Evolutionary conservation across 2,888 invertebrate species (phyloP), one percentile per base, ranked within the genome.

Genomic region (Morpho achilles): DNA sequence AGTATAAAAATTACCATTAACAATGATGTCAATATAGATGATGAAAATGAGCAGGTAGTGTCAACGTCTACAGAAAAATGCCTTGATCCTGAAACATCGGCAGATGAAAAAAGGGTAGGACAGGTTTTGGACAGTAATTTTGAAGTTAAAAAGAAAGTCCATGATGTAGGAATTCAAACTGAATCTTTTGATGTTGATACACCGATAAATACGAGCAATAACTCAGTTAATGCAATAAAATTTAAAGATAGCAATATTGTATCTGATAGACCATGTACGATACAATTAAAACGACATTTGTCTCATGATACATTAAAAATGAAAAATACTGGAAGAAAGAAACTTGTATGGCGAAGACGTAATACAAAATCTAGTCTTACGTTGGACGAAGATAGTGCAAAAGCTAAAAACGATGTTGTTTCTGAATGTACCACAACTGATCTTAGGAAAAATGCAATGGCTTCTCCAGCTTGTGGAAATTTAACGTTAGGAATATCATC

Each of bases 1-100:
- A 41, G 44, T 51, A 63, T 65, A 51, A 65, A 65, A 61, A 67
- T 71, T 55, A 69, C 67, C 16, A 63, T 74, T 50, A 62, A 63
- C 10, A 71, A 71, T 60, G 53, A 67, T 51, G 16, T 8, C 50
- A 54, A 48, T 45, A n/a, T 22, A 16, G 7, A 42, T 16, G 49
- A 43, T 51, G 45, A 43, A 32, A 9, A 43, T 32, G 32, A 32
- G 5, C 32, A 32, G 32, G 32, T 32, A 32, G 32, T 32, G 32
- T 32, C 32, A 32, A 32, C 32, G 32, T 32, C 8, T 43, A n/a
- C 9, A 44, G 40, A 44, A 10, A n/a, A 49, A 58, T 9, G 10
- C 16, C 9, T 43, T 2, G 23, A 51, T 8, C 0, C 42, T 10
- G 42, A 47, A 9, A 8, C 9, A 7, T 6, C 7, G 46, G 7